These are phyloP conservation scores for Tortrix viridana DNA, from an alignment of 2,888 invertebrate genomes.

Conservation along the genomic window DNA sequence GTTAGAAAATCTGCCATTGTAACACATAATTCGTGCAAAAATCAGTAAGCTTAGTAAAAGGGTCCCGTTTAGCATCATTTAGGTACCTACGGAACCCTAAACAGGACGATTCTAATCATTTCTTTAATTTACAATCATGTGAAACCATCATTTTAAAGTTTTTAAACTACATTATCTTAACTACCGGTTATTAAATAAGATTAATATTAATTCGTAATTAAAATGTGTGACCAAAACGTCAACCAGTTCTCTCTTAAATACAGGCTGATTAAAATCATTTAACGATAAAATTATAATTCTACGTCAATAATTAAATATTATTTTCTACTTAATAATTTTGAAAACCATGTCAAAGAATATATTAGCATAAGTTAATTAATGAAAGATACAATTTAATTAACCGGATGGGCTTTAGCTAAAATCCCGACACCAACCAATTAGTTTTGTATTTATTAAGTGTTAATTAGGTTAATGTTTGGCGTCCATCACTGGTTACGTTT, in stretches of 20 bases:
- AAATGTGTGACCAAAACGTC: not conserved
- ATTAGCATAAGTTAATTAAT: slow-evolving; percentile 13
- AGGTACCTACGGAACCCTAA: too few species aligned
- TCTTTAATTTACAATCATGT: too few species aligned
- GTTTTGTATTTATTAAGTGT: slow-evolving; percentile 15
- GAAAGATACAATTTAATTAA: slow-evolving; percentile 10
- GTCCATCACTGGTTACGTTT: not conserved
- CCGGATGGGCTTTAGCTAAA: slow-evolving; percentile 18
- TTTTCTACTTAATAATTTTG: not conserved
- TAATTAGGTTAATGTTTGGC: slow-evolving; percentile 19
- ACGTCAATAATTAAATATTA: not conserved
- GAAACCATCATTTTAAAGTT: too few species aligned
- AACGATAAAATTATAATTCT: slow-evolving; percentile 1
- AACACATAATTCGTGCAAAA: too few species aligned
- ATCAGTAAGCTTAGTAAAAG: too few species aligned
- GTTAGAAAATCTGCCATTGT: too few species aligned
- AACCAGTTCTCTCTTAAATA: not conserved
- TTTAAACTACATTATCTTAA: too few species aligned
- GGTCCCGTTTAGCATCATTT: too few species aligned
- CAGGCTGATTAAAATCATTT: not conserved
- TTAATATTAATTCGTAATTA: not conserved
- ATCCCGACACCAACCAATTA: slow-evolving; percentile 18
- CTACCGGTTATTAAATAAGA: too few species aligned
- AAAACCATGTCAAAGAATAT: slow-evolving; percentile 4
- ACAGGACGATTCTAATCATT: too few species aligned